phyloP scores from a whole-genome alignment of 1,140 invertebrate genomes.

The Caerostris darwini region DNA sequence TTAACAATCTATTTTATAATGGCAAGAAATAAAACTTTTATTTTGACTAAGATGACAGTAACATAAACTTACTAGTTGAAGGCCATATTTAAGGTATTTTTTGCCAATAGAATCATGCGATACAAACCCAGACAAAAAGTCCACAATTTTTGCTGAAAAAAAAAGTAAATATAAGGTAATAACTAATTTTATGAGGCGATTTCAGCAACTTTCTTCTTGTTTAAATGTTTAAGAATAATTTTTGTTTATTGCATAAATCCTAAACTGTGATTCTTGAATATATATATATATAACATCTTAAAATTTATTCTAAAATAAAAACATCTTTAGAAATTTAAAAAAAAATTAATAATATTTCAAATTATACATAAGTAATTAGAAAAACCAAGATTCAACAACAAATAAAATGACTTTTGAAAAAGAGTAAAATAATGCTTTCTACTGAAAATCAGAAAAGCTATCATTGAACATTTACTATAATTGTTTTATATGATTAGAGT shows the following conservation, averaged over 20 bases:
- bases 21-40: no score
- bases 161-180: not conserved
- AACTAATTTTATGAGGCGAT: not conserved
- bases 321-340: not conserved
- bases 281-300: not conserved
- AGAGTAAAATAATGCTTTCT: not conserved
- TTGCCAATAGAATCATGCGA: not conserved
- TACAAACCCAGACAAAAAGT: slow-evolving; percentile 42
- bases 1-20: no score
- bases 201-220: not conserved
- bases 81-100: slow-evolving; percentile 60
- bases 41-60: no score
- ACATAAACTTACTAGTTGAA: slow-evolving; percentile 13
- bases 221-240: not conserved
- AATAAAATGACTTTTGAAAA: not conserved
- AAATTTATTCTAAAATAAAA: not conserved
- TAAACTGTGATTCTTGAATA: not conserved
- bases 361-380: no score
- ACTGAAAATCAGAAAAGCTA: not conserved
- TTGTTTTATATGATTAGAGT: not conserved
- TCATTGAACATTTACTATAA: not conserved
- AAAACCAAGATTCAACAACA: no score
- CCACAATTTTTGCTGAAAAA: slow-evolving; percentile 43
- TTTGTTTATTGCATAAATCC: no score
- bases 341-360: not conserved